A percentile compares a stretch with the other conserved stretches of the same genome.
These are phyloP conservation scores for Amphipyra tragopoginis DNA, from an alignment of 2,888 invertebrate species.

Conservation along the genomic window DNA sequence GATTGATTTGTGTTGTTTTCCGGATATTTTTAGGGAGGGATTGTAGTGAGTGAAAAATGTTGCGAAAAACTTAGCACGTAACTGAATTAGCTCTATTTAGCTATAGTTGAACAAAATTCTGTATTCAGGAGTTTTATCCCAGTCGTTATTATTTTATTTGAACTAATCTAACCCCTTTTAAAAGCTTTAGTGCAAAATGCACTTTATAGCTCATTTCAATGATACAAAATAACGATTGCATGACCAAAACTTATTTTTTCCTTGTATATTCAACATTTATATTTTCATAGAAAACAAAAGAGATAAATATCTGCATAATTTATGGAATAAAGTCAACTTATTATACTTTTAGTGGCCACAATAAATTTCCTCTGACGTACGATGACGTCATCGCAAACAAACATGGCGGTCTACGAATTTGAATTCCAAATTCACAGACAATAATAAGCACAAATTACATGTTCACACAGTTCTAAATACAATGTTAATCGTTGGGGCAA, in stretches of 20 bases:
- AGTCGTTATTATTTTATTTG: too few species aligned
- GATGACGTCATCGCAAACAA: conserved; percentile 55
- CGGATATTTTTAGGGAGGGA: conserved; percentile 15
- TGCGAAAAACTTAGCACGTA: background rate
- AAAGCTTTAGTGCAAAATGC: too few species aligned
- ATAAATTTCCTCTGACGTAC: conserved; percentile 37
- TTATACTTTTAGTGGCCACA: conserved; percentile 47
- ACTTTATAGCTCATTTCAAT: too few species aligned
- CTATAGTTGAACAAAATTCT: too few species aligned
- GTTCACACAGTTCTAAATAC: conserved; percentile 70
- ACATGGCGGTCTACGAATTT: conserved; percentile 52
- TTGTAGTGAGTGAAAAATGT: conserved; percentile 1
- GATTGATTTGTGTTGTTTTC: conserved; percentile 46
- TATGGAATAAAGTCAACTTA: conserved; percentile 56
- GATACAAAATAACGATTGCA: conserved; percentile 22
- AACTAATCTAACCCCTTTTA: too few species aligned
- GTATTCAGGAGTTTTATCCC: too few species aligned
- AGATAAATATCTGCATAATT: conserved; percentile 49
- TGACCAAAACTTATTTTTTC: conserved; percentile 19
- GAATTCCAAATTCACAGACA: conserved; percentile 60
- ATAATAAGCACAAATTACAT: conserved; percentile 60
- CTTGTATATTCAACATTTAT: conserved; percentile 27
- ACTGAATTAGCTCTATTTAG: too few species aligned
- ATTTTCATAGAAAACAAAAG: conserved; percentile 17
- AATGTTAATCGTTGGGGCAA: conserved; percentile 69